A percentile compares a stretch with the other conserved stretches of the same genome.
phyloP scores from a whole-genome alignment of 2,888 invertebrate species.

The Aleiodes alternator region DNA sequence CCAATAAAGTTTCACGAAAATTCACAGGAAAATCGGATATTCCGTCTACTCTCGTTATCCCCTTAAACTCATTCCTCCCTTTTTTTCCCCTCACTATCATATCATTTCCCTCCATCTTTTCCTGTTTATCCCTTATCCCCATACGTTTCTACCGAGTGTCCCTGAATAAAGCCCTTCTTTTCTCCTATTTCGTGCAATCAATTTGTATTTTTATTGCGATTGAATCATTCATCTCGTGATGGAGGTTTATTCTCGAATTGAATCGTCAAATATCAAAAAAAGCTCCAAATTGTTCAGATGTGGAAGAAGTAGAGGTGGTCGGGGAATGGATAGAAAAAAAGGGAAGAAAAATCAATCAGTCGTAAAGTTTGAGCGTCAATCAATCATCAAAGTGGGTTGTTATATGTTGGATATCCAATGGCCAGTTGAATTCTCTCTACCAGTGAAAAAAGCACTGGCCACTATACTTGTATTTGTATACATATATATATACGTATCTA shows the following conservation, averaged over 20 bases:
- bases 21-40: not conserved
- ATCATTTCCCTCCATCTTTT: not conserved
- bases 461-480: conserved; percentile 25
- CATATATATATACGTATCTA: conserved; percentile 1
- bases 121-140: too few species aligned
- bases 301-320: too few species aligned
- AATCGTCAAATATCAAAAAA: too few species aligned
- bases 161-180: too few species aligned
- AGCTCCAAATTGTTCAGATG: too few species aligned
- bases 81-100: not conserved
- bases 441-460: conserved; percentile 31
- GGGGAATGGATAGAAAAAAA: not conserved
- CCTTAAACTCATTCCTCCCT: not conserved
- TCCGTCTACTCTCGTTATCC: conserved; percentile 9
- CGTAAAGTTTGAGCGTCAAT: conserved; percentile 74
- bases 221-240: too few species aligned
- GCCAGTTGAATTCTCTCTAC: conserved; percentile 38
- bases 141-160: too few species aligned
- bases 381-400: conserved; percentile 66
- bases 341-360: conserved; percentile 74
- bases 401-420: conserved; percentile 55
- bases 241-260: too few species aligned
- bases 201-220: too few species aligned
- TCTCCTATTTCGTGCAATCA: too few species aligned
- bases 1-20: too few species aligned